Evolutionary conservation across 2,113 vertebrate species (phyloP).

Genomic region (Pluvianellus socialis): DNA sequence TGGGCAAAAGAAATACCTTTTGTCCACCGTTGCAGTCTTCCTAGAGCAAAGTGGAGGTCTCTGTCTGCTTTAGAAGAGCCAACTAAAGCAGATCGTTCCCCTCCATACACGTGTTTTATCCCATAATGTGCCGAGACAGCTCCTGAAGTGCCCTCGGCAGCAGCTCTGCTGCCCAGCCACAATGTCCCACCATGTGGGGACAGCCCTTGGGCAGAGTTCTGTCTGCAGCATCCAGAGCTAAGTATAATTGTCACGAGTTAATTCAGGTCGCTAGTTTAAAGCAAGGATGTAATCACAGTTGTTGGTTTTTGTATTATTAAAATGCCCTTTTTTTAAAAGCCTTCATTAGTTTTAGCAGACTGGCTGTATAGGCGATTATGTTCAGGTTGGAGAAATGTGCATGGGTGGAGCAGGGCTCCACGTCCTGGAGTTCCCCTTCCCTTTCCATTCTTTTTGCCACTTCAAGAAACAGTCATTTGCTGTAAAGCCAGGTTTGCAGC

Average conservation of each 20-base stretch:
- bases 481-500: constrained; percentile 16
- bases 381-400: not conserved
- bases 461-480: not conserved
- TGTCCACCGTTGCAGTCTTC: constrained; percentile 71
- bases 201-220: not conserved
- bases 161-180: not conserved
- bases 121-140: fast-evolving
- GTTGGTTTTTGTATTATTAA: not conserved
- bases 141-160: not conserved
- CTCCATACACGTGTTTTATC: constrained; percentile 46
- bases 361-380: not conserved
- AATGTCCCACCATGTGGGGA: not conserved
- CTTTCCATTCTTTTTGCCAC: not conserved
- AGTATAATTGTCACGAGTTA: not conserved
- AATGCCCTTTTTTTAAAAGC: not conserved
- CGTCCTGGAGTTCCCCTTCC: not conserved
- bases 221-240: not conserved
- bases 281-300: not conserved
- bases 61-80: constrained; percentile 74
- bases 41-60: constrained; percentile 77
- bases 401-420: not conserved
- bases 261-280: not conserved
- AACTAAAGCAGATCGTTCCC: constrained; percentile 74
- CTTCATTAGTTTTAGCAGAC: not conserved
- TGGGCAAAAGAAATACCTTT: constrained; percentile 67